Conservation (phyloP, 2,888 invertebrate genomes). For the Tolmerus cingulatus region DNA sequence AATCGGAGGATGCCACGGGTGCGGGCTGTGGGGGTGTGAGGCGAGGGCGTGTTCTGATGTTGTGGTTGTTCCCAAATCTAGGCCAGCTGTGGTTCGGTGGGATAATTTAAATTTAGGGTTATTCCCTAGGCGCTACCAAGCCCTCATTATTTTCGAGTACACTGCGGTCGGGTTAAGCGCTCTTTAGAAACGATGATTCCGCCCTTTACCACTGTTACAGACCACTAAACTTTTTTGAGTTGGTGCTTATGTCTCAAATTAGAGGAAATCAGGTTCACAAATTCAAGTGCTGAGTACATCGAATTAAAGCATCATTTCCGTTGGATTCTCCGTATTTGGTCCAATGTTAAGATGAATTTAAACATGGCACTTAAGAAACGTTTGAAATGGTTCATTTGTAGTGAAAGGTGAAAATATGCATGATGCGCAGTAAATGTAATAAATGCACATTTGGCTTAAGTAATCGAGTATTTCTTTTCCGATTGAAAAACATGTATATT, state of each 20-base stretch:
- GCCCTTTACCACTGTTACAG: not conserved
- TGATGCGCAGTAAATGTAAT: too few species aligned
- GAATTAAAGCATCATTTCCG: not conserved
- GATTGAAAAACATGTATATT: too few species aligned
- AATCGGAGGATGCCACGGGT: not conserved
- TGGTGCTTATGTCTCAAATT: not conserved
- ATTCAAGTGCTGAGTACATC: not conserved
- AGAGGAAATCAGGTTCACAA: not conserved
- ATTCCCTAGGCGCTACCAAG: not conserved
- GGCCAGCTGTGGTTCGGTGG: not conserved
- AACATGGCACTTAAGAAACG: not conserved
- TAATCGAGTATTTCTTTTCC: too few species aligned
- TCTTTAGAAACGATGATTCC: not conserved
- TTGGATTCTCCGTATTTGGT: not conserved
- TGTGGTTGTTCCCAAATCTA: not conserved
- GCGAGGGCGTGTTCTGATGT: not conserved
- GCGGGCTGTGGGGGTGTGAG: not conserved
- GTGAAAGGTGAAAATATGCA: not conserved
- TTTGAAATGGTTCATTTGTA: not conserved
- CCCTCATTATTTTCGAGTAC: not conserved
- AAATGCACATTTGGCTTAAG: too few species aligned
- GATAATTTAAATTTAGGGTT: not conserved
- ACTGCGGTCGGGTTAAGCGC: not conserved
- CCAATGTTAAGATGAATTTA: not conserved
- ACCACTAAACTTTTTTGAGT: not conserved